Base-by-base conservation (phyloP, 35 echinoderm and acorn worm species). In the Anneissia japonica region DNA sequence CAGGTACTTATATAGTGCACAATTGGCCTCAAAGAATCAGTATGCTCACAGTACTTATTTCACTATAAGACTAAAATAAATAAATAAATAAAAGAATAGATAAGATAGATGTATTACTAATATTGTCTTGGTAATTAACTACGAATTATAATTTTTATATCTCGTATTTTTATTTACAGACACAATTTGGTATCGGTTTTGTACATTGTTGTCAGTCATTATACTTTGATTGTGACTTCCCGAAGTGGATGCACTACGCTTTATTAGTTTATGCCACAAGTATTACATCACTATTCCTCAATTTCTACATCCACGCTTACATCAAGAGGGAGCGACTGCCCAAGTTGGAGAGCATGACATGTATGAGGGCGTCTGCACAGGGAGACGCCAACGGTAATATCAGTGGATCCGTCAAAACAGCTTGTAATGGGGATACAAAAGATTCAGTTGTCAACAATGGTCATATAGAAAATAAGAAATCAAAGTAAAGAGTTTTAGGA, bases 271-370 rank as follows among this genome's bases (percentile, higher is more conserved):
- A 99, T 56, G 96, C 81, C 32, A 85, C 88, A 35, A 91, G 92
- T 79, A 90, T 99, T 30, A 86, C 94, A 29, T 10, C 84, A 32
- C 92, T 99, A 39, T 99, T 99, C 87, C 34, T 88, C 36, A 99
- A 99, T 82, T 99, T 99, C 92, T 99, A 99, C 92, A 82, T 99
- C 86, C 92, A 99, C 73, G 96, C 96, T 0, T 99, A 99, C 87
- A 92, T 94, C 78, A 91, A 86, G 36, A 82, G 85, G 14, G 86
- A 93, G n/a, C 82, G 96, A 16, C 73, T 90, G 4, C 94, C 94
- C 34, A 97, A 97, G 91, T 36, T 74, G 14, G 81, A 97, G 40
- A 75, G 81, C 34, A 84, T 26, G 11, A 30, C 14, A 19, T 32
- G 37, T 14, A 37, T 32, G 34, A 41, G 80, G 13, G 13, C 80